Base-by-base conservation (phyloP, 2,888 invertebrate species). In the Lissonota sp. region DNA sequence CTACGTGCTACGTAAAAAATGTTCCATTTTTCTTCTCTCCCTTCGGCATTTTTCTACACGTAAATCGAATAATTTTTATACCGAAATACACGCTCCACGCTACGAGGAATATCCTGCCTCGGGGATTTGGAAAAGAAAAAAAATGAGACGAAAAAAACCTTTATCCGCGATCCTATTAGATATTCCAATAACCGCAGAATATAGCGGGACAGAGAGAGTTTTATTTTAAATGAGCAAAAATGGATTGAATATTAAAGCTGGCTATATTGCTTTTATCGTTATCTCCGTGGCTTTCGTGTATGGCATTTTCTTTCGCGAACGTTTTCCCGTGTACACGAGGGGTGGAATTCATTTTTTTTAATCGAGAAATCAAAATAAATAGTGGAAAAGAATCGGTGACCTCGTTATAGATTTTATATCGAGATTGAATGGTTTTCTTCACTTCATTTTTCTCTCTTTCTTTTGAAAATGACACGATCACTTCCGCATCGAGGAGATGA, bases 151-250 rank as follows among this genome's bases (percentile, higher is more conserved):
- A 42, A 71, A 49, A 72, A 60, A 70, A 64, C 8, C 26, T 57
- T 55, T 42, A 42, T 26, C 49, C 16, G 5, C 37, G 63, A 64
- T 57, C 67, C 63, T 67, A 69, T 80, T 72, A 49, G 42, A 80
- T 77, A 73, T 80, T 77, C 77, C 80, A 73, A 80, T 80, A 80
- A 80, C 67, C 80, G 67, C 80, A 51, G 64, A 64, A 39, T 44
- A 3, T 44, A 3, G 26, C 26, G 26, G 26, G 26, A 26, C 26
- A 26, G 26, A 26, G 26, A 51, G 12, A 70, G 72, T 49, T 76
- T 80, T 77, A 80, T 76, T 80, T 64, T 69, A 77, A 80, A 73
- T 69, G 63, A 77, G 77, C 53, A 80, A 80, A 73, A 80, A 69
- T 77, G 39, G 73, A 80, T 80, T 64, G 72, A 80, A 80, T 80